Base-by-base conservation (phyloP, 1,140 invertebrate species). In the Drosophila aff. region DNA sequence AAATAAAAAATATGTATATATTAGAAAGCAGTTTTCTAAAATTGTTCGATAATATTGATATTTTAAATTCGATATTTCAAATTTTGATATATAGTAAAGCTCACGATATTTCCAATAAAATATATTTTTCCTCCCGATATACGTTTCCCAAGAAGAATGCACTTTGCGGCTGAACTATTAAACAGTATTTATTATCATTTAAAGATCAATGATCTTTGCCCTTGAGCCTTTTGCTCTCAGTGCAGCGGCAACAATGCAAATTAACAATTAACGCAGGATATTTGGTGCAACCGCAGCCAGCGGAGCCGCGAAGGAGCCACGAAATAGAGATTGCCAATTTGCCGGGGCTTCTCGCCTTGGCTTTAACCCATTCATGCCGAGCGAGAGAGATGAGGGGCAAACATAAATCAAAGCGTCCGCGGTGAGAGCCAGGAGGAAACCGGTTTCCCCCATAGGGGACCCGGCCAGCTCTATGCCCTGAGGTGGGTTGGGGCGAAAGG, bases 221-320 rank as follows among this genome's bases (percentile, higher is more conserved):
- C 16, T 31, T n/a, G 21, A 36, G 16, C 2, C 15, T 55, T 16
- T 68, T 65, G 49, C 18, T 43, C 7, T 15, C 63, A 68, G 63
- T 49, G 67, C 28, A 50, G 46, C 49, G 36, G 46, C 66, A 50
- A 52, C 69, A 73, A 60, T 26, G 69, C 59, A 76, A 71, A 80
- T 79, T 65, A 72, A 77, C 76, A 84, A 84, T 84, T 83, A 83
- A 64, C 66, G 52, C 65, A 72, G 81, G 63, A 84, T 73, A 84
- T 80, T 73, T 67, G 55, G 66, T 60, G 52, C 64, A 79, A 84
- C 77, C 81, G 46, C 81, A 82, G 43, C 38, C 44, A 36, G 28
- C 13, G 18, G 40, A 63, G 68, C 58, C 57, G 36, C 41, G 23
- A 74, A 72, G 67, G 67, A 72, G 67, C 69, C 69, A 55, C 53